Evolutionary conservation across 2,888 invertebrate species (phyloP).

Genomic region (Dugesia japonica): DNA sequence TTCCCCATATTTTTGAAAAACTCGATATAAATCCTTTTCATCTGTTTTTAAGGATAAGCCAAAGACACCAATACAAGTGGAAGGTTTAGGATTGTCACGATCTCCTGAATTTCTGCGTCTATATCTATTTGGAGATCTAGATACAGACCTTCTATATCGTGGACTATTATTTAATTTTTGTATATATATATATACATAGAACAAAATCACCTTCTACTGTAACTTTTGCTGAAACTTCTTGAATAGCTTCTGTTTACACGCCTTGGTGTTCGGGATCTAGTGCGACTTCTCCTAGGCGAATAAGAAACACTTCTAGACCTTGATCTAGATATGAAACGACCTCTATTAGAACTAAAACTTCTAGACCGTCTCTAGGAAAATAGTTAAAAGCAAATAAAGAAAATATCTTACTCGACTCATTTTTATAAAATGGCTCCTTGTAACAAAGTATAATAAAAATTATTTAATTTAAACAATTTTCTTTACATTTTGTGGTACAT

Average conservation of each 20-base stretch:
- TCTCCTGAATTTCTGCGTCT: slow-evolving; percentile 60
- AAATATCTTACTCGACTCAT: neutral
- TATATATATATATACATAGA: no score
- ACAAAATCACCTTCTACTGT: slow-evolving; percentile 36
- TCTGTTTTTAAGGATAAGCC: slow-evolving; percentile 79
- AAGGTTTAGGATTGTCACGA: slow-evolving; percentile 69
- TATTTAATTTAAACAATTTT: neutral
- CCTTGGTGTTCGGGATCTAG: slow-evolving; percentile 37
- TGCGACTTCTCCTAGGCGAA: slow-evolving; percentile 43
- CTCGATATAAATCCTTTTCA: slow-evolving; percentile 73
- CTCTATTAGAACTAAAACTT: slow-evolving; percentile 13
- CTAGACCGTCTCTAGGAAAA: neutral
- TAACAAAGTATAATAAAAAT: neutral
- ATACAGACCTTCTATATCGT: slow-evolving; percentile 37
- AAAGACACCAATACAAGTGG: slow-evolving; percentile 78
- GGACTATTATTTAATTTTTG: no score
- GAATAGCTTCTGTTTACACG: slow-evolving; percentile 24
- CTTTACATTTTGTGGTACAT: neutral
- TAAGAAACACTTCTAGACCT: slow-evolving; percentile 30
- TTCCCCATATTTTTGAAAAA: slow-evolving; percentile 76
- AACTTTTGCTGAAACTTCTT: neutral
- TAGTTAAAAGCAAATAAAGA: neutral
- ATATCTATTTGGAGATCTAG: slow-evolving; percentile 62
- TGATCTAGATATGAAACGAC: neutral
- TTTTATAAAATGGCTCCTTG: neutral